Base-by-base conservation (phyloP, 1,140 invertebrate genomes). In the Pseudomyrmex pallidus region DNA sequence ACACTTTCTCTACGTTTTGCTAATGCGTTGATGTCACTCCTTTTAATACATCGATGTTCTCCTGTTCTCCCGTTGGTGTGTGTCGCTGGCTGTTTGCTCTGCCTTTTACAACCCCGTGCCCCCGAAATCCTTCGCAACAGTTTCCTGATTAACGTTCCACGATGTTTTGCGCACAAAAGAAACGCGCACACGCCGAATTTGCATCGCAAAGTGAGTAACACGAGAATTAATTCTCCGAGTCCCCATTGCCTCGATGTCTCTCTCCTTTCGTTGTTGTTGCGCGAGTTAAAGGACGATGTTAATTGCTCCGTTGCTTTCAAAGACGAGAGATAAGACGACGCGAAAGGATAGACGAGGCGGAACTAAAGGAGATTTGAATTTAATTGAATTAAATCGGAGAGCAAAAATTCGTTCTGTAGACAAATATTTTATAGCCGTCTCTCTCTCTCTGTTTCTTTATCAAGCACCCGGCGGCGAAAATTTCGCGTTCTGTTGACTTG, bases 321-420 rank as follows among this genome's bases (percentile, higher is more conserved):
- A 61, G 22, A 15, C 35, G 1, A 48, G 1, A 48, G 9, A 10
- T 13, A 50, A 44, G 22, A 46, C 20, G 44, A 56, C 20, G 54
- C 12, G 61, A 84, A 56, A 54, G 62, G 70, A 50, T 22, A 17
- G 35, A 54, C 20, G 68, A 52, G 25, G 46, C 44, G 50, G 67
- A 25, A 25, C 12, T 5, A 57, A 50, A 22, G 4, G 59, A 46
- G 80, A 15, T 76, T 62, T 56, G 46, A 70, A 17, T 48, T 46
- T 59, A 62, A 87, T 86, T 48, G 64, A 80, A 87, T 87, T 80
- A 87, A 48, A 76, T 61, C n/a, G 35, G 0, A 44, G 35, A 44
- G 35, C 15, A 61, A 76, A 20, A 13, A 10, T 56, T 4, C 2
- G n/a, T 22, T 46, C 35, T 62, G 13, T 52, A 50, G 66, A 84